Evolutionary conservation across 2,113 vertebrate genomes (phyloP).

Genomic region (Alouatta palliata): DNA sequence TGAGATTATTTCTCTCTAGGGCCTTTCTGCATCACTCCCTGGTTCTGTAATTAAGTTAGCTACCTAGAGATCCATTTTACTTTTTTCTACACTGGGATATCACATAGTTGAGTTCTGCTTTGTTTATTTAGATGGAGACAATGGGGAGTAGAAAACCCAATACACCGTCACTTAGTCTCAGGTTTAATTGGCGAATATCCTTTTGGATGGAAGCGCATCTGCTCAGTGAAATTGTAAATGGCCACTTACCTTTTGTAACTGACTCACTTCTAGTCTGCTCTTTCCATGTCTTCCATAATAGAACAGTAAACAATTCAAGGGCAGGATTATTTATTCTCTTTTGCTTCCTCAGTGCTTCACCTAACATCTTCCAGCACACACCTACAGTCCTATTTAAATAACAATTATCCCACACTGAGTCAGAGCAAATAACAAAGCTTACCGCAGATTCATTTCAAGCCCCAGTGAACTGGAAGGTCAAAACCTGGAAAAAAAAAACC

Average conservation of each 20-base stretch:
- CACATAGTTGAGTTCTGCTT: background rate
- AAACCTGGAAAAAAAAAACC: background rate
- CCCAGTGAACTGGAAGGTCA: constrained; percentile 32
- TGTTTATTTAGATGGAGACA: constrained; percentile 18
- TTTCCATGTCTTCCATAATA: constrained; percentile 21
- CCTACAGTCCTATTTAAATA: constrained; percentile 75
- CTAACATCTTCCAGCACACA: constrained; percentile 64
- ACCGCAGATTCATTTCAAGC: constrained; percentile 67
- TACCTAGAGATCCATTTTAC: background rate
- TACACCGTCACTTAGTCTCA: background rate
- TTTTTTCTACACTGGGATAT: background rate
- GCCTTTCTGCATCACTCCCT: background rate
- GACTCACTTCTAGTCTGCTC: constrained; percentile 2
- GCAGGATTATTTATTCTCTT: constrained; percentile 58
- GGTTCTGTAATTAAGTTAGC: constrained; percentile 21
- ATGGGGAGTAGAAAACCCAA: background rate
- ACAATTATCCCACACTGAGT: constrained; percentile 70
- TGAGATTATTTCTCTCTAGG: background rate
- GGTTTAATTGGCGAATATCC: background rate
- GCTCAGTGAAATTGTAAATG: constrained; percentile 34
- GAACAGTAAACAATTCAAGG: constrained; percentile 66
- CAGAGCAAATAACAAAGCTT: constrained; percentile 72
- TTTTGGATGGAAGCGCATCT: background rate
- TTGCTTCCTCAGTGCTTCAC: constrained; percentile 45
- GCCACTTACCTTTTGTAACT: constrained; percentile 27